These are phyloP conservation scores for Diarsia brunnea DNA, from an alignment of 2,888 invertebrate species.

Conservation along the genomic window DNA sequence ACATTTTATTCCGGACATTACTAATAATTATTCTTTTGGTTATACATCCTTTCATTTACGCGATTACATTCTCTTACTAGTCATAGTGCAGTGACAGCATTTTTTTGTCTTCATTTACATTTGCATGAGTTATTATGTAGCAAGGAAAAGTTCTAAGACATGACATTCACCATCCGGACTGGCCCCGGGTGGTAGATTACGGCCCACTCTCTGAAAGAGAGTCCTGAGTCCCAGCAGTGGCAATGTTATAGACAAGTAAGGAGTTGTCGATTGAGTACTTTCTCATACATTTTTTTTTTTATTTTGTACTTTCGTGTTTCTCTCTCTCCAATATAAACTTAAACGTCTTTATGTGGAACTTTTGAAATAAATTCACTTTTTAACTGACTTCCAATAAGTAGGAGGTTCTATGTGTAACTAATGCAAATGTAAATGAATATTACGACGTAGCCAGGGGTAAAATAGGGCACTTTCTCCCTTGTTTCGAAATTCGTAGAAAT, in stretches of 20 bases:
- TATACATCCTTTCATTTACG: constrained; percentile 30
- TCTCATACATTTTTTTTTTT: no score
- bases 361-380: background rate
- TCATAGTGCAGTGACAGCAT: background rate
- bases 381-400: no score
- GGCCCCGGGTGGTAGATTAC: background rate
- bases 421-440: constrained; percentile 3
- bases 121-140: background rate
- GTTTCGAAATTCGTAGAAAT: background rate
- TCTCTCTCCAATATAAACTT: background rate
- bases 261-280: background rate
- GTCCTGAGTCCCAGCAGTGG: background rate
- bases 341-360: background rate
- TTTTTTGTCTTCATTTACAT: constrained; percentile 1
- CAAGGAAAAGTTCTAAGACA: background rate
- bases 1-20: background rate
- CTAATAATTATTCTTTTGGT: background rate
- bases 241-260: background rate
- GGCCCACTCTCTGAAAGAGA: background rate
- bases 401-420: background rate
- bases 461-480: background rate
- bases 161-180: background rate
- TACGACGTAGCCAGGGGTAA: constrained; percentile 28
- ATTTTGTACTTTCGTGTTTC: no score
- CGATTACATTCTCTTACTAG: constrained; percentile 16